Evolutionary conservation across 2,888 invertebrate genomes (phyloP).

Genomic region (Phortica okadai): DNA sequence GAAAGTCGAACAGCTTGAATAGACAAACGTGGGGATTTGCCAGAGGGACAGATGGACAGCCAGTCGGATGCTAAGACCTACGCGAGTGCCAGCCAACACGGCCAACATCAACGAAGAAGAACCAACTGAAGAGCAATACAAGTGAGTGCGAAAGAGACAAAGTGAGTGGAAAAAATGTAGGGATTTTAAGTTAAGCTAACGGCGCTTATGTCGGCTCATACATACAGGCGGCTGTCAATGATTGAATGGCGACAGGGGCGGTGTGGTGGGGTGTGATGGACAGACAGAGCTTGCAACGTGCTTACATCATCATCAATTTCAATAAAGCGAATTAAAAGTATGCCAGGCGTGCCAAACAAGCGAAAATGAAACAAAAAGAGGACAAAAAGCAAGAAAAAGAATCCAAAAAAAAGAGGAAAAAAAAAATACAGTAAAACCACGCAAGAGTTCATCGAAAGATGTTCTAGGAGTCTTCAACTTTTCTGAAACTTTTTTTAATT

Average conservation of each 20-base stretch:
- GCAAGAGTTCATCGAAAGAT: no score
- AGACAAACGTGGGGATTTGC: neutral
- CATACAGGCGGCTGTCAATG: neutral
- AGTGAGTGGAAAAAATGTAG: constrained; percentile 30
- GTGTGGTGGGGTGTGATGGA: neutral
- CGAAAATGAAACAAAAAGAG: neutral
- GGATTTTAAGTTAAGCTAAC: constrained; percentile 60
- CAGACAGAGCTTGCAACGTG: constrained; percentile 54
- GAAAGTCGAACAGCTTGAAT: constrained; percentile 1
- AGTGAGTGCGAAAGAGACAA: neutral
- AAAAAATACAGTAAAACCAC: no score
- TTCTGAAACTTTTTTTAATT: no score
- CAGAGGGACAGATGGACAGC: neutral
- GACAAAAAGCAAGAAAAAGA: neutral
- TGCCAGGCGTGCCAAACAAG: neutral
- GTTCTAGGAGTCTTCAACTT: no score
- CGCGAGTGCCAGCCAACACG: neutral
- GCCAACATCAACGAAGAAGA: no score
- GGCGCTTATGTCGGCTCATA: constrained; percentile 1
- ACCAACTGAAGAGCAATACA: neutral
- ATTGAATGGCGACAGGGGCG: neutral
- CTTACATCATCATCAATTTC: constrained; percentile 67
- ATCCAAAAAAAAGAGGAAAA: no score
- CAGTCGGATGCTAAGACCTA: no score
- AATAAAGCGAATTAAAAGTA: constrained; percentile 51